These are phyloP conservation scores for Dendropsophus ebraccatus DNA, from an alignment of 2,113 vertebrate species.

Conservation along the genomic window DNA sequence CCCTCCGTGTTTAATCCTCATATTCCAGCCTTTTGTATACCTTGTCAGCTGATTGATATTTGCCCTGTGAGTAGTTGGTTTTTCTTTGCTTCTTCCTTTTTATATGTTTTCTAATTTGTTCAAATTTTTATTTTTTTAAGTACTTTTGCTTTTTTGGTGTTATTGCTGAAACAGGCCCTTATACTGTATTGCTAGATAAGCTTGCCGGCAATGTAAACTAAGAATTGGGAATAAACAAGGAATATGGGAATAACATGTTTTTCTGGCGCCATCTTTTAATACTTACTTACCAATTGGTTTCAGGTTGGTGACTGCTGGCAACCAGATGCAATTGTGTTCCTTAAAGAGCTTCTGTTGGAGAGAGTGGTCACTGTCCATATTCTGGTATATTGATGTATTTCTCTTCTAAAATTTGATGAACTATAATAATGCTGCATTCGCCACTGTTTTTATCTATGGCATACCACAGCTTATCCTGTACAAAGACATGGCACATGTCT, in stretches of 20 bases:
- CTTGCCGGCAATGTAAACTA: no score
- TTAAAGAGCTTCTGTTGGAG: constrained; percentile 81
- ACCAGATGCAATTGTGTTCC: constrained; percentile 78
- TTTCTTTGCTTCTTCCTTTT: neutral
- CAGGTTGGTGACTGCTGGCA: constrained; percentile 87
- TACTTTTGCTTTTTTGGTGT: no score
- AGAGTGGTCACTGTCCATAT: constrained; percentile 81
- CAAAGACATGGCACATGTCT: no score
- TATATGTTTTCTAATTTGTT: no score
- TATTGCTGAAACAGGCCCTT: no score
- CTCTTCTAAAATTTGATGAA: neutral
- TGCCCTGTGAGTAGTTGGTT: constrained; percentile 76
- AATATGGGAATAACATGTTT: no score
- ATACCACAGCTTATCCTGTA: no score
- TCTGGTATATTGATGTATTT: constrained; percentile 73
- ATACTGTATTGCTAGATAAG: no score
- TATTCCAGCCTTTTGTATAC: constrained; percentile 84
- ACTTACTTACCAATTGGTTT: neutral
- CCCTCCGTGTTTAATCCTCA: constrained; percentile 80
- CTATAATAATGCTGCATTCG: no score
- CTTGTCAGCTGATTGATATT: constrained; percentile 82
- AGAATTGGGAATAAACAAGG: no score
- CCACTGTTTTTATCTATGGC: neutral
- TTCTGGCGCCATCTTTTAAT: neutral
- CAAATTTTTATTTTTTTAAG: no score